Base-by-base conservation (phyloP, 2,797 vertebrate genomes). In the Allobates femoralis region DNA sequence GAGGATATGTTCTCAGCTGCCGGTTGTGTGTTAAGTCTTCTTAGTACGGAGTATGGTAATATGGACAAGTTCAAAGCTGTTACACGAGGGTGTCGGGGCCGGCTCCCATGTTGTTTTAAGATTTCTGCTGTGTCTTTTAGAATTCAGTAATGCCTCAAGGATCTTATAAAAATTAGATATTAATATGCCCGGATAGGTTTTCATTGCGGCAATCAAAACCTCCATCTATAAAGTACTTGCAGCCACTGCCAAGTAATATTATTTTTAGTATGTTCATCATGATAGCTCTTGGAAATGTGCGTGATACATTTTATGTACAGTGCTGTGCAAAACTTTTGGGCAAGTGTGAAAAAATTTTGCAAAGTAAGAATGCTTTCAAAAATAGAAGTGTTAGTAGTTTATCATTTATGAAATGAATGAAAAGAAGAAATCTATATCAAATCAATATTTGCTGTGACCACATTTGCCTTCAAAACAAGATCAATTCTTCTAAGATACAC, bases 141-240 rank as follows among this genome's bases (percentile, higher is more conserved):
- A 82, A 69, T 55, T 82, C 80, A 69, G 50, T n/a, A n/a, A 60
- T 74, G 81, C 66, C 80, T 82, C 30, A 71, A 69, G 66, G 64
- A 82, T 71, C 67, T 83, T n/a, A 1, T 34, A 41, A 56, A 41
- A 71, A 46, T 62, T 41, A 30, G 32, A 83, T 53, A 30, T 73
- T 60, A 73, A 60, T 37, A 74, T 11, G 21, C 55, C 69, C 55
- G 60, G 32, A 74, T 83, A 73, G 37, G 69, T 60, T 58, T 75
- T 71, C 19, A 62, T 1, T 50, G 34, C 41, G 7, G 23, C 37
- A n/a, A 73, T 41, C 19, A 23, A 69, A 37, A 34, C 7, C 34
- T 69, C 3, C 18, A 28, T 81, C 8, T 26, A 64, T 19, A n/a
- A 66, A 30, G 62, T 12, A 19, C 3, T 51, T 53, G 21, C 12